phyloP scores from a whole-genome alignment of 2,797 vertebrate genomes.

The Coranthus polyacanthus region DNA sequence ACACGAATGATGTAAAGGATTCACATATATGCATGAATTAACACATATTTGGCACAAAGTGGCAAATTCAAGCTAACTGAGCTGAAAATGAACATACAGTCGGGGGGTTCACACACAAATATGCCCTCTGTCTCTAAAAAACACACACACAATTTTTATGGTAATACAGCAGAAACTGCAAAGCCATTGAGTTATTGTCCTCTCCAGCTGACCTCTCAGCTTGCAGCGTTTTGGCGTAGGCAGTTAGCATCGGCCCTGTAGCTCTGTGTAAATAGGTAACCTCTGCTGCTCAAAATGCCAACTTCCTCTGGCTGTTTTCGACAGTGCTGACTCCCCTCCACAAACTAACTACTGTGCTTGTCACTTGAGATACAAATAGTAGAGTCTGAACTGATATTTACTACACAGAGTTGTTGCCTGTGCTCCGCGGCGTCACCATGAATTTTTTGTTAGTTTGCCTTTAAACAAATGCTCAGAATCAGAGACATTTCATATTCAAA shows the following conservation, averaged over 20 bases:
- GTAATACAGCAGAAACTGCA: constrained; percentile 60
- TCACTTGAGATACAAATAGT: constrained; percentile 63
- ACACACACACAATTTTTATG: constrained; percentile 57
- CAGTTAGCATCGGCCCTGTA: constrained; percentile 65
- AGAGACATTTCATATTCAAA: constrained; percentile 9
- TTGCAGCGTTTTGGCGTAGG: constrained; percentile 63
- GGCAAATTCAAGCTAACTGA: constrained; percentile 21
- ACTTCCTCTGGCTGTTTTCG: constrained; percentile 65
- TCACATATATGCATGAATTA: constrained; percentile 34
- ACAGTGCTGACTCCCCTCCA: constrained; percentile 55
- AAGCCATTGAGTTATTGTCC: constrained; percentile 70
- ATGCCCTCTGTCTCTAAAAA: no score
- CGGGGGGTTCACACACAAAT: constrained; percentile 24
- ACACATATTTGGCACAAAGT: constrained; percentile 27
- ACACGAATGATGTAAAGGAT: constrained; percentile 20
- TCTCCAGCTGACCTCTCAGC: constrained; percentile 65
- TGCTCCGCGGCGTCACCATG: neutral
- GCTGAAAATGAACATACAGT: constrained; percentile 18
- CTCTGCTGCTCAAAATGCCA: constrained; percentile 75
- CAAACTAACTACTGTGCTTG: constrained; percentile 53
- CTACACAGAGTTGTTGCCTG: constrained; percentile 30
- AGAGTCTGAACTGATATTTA: constrained; percentile 48
- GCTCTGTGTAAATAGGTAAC: constrained; percentile 74
- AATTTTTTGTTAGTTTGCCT: neutral
- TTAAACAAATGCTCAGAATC: constrained; percentile 18